phyloP scores from a whole-genome alignment of 2,888 invertebrate genomes.

The Chelonus formosanus region DNA sequence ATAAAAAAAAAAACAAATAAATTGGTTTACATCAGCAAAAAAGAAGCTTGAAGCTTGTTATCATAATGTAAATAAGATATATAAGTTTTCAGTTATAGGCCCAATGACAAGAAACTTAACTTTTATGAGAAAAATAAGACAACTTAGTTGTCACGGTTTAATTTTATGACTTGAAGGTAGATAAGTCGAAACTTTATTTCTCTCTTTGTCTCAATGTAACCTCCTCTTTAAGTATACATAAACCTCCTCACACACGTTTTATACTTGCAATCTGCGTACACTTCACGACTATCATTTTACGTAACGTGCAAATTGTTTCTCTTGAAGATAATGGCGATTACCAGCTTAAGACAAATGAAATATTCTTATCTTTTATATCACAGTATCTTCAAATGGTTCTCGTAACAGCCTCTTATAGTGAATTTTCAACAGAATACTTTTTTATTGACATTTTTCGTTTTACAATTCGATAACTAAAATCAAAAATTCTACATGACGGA shows the following conservation, averaged over 20 bases:
- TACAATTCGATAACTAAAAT: neutral
- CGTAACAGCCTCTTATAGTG: no score
- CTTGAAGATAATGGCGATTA: no score
- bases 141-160: conserved; percentile 36
- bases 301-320: no score
- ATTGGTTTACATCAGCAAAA: no score
- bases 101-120: conserved; percentile 14
- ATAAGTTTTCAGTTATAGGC: neutral
- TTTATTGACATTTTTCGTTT: conserved; percentile 2
- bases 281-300: no score
- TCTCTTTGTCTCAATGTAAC: neutral
- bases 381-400: no score
- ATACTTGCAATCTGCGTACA: neutral
- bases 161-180: conserved; percentile 37
- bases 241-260: neutral
- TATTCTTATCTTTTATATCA: no score
- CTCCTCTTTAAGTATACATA: neutral
- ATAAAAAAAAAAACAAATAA: no score
- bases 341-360: no score
- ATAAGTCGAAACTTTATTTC: conserved; percentile 21
- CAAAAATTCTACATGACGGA: conserved; percentile 1
- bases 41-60: no score
- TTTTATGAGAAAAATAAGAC: conserved; percentile 37
- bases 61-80: no score
- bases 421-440: neutral